Base-by-base conservation (phyloP, 2,888 invertebrate species). In the Resseliella maxima region DNA sequence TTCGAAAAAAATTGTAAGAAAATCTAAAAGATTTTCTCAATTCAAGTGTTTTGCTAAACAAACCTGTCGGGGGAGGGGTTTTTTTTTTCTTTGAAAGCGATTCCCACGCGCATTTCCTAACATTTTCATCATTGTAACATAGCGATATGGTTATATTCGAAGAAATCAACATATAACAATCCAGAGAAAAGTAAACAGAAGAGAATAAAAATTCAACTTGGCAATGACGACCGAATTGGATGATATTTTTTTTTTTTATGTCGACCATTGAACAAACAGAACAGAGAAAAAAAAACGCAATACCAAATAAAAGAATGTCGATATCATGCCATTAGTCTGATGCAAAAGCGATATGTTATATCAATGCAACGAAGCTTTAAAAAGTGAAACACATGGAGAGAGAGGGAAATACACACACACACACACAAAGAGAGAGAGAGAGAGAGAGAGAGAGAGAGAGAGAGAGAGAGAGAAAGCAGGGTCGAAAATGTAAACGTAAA, bases 211-310 rank as follows among this genome's bases (percentile, higher is more conserved):
- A 59, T 2, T 59, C 10, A 50, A 59, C n/a, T 24, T 24, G 24
- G 59, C n/a, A 59, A 59, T 24, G 59, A 59, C 24, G 59, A 59
- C 24, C 59, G 59, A 59, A 59, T 24, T 59, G 59, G 59, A 59
- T 59, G 24, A 0, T 2, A 59, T 24, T 59, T n/a, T 5, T 8
- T 59, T 59, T 59, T 59, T 59, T 59, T 10, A 50, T 2, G 15
- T 3, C 59, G n/a, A 24, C 59, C 6, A 59, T 6, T 15, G 5
- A 59, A 18, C 10, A 18, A 50, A 21, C 10, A 18, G 15, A 18
- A 50, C 2, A 50, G 50, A 21, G 50, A 5, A 41, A n/a, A 59
- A 24, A 72, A 72, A 72, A 31, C 31, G 31, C 31, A 59, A 18
- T 5, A 41, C 12, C 46, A 18, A 50, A 18, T 8, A 24, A 59